Percentiles rank a stretch among this genome's conserved stretches.
phyloP scores from a whole-genome alignment of 2,797 vertebrate species.

The Lutjanus campechanus region DNA sequence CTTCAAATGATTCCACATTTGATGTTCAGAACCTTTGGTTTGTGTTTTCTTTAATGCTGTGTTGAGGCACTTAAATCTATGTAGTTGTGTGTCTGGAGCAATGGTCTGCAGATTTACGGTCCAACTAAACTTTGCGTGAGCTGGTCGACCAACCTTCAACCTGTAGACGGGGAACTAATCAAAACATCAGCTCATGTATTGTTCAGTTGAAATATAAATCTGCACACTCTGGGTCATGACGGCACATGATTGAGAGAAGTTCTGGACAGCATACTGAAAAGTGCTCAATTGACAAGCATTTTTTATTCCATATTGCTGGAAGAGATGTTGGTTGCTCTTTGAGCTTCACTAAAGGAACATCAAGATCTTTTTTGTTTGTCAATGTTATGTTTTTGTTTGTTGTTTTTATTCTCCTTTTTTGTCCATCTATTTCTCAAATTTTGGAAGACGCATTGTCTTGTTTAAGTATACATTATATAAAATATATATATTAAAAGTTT shows the following conservation, averaged over 20 bases:
- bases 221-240: slow-evolving; percentile 39
- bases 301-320: slow-evolving; percentile 74
- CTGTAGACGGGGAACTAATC: slow-evolving; percentile 36
- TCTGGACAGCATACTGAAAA: slow-evolving; percentile 43
- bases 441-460: slow-evolving; percentile 78
- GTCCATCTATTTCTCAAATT: slow-evolving; percentile 77
- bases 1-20: slow-evolving; percentile 75
- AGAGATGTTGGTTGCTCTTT: slow-evolving; percentile 64
- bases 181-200: slow-evolving; percentile 26
- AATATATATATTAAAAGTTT: slow-evolving; percentile 85
- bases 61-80: slow-evolving; percentile 54
- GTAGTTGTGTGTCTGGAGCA: slow-evolving; percentile 51
- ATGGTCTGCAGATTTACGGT: slow-evolving; percentile 48
- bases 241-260: slow-evolving; percentile 43
- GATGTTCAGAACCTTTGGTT: slow-evolving; percentile 51
- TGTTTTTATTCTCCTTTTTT: slow-evolving; percentile 62
- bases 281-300: slow-evolving; percentile 51
- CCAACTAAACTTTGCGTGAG: slow-evolving; percentile 40
- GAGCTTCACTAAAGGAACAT: slow-evolving; percentile 72
- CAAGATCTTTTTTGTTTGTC: slow-evolving; percentile 63
- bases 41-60: slow-evolving; percentile 63
- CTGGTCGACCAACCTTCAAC: slow-evolving; percentile 41
- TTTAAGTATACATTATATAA: slow-evolving; percentile 84
- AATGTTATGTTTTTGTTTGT: slow-evolving; percentile 74
- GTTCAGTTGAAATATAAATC: slow-evolving; percentile 30